Percentiles rank a stretch among this genome's conserved stretches.
These are phyloP conservation scores for Anguilla anguilla DNA, from an alignment of 2,797 vertebrate species.

Conservation along the genomic window DNA sequence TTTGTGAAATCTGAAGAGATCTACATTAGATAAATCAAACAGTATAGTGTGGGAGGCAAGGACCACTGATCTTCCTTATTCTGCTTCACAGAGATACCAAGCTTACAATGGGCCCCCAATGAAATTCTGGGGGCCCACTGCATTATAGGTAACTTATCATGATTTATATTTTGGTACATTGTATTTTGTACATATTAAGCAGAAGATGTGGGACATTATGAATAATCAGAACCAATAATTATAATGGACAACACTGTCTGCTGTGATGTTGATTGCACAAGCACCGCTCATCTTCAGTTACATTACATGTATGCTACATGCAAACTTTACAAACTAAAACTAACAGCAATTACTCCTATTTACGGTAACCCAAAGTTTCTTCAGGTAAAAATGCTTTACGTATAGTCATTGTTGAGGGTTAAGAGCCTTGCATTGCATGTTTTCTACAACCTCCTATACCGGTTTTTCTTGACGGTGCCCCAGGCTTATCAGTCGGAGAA, in stretches of 20 bases:
- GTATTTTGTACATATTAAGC: neutral
- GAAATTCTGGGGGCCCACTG: neutral
- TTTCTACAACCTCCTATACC: slow-evolving; percentile 34
- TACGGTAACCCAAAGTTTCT: neutral
- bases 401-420: slow-evolving; percentile 16
- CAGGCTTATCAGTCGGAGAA: slow-evolving; percentile 29
- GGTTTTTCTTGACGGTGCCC: slow-evolving; percentile 42
- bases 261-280: neutral
- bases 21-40: neutral
- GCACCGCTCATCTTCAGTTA: neutral
- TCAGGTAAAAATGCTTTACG: neutral
- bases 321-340: neutral
- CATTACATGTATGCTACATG: neutral
- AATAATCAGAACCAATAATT: neutral
- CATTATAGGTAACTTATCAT: neutral
- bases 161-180: neutral
- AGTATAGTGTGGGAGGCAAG: neutral
- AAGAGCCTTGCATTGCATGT: slow-evolving; percentile 10
- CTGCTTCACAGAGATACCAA: neutral
- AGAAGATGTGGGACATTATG: neutral
- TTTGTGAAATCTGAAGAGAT: neutral
- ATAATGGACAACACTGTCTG: too few relatives aligned
- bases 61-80: neutral
- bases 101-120: neutral
- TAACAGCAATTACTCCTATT: neutral